A percentile compares a stretch with the other conserved stretches of the same genome.
phyloP scores from a whole-genome alignment of 2,113 vertebrate species.

The Corythornis cristatus region DNA sequence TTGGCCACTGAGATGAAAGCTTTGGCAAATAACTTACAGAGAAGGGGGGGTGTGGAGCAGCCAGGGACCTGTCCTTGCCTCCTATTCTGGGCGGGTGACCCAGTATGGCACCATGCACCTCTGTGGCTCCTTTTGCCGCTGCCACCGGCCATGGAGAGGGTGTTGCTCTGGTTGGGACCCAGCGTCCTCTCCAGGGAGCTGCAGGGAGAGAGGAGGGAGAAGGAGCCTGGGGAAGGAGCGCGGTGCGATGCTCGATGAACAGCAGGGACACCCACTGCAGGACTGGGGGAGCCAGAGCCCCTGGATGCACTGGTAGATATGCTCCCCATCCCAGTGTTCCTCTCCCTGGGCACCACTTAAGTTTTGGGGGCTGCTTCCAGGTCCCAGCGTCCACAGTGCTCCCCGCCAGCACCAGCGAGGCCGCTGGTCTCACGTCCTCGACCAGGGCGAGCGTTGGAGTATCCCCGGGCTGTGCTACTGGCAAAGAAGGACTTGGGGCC shows the following conservation, averaged over 20 bases:
- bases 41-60: background rate
- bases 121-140: background rate
- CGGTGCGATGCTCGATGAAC: accelerated
- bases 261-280: accelerated
- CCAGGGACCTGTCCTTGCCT: background rate
- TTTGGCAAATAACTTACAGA: constrained; percentile 74
- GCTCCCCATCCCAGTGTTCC: background rate
- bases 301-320: background rate
- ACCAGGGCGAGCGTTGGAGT: accelerated
- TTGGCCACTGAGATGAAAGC: constrained; percentile 62
- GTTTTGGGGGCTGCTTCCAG: background rate
- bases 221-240: background rate
- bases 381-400: background rate
- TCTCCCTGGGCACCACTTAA: background rate
- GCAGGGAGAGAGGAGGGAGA: background rate
- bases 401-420: accelerated
- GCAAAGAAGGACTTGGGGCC: background rate
- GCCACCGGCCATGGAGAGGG: background rate
- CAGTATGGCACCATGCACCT: background rate
- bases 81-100: background rate
- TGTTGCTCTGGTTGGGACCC: background rate
- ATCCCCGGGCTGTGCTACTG: background rate
- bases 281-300: background rate
- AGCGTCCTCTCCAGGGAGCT: background rate
- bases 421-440: background rate